Conservation (phyloP, 1,140 invertebrate genomes). For the Polypedilum pembai region DNA sequence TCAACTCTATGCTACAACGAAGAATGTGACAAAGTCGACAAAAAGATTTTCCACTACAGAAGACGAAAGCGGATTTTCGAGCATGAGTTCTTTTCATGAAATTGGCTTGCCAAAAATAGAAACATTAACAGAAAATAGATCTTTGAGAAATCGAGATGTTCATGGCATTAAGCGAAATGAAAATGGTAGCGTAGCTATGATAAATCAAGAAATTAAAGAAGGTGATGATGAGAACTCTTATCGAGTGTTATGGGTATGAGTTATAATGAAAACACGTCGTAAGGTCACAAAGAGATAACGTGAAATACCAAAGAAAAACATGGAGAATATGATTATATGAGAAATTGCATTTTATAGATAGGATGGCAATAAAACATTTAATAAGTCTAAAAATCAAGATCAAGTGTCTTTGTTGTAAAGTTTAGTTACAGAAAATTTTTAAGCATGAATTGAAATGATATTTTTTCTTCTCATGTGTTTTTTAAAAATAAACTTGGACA, state of each 20-base stretch:
- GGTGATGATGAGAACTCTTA: slow-evolving; percentile 9
- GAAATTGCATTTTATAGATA: slow-evolving; percentile 1
- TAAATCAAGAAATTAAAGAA: neutral
- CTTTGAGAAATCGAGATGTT: neutral
- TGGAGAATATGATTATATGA: neutral
- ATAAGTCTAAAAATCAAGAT: no score
- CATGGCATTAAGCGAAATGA: neutral
- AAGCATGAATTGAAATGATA: no score
- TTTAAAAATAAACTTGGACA: no score
- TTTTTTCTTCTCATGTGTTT: no score
- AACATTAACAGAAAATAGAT: neutral
- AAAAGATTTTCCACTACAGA: slow-evolving; percentile 43
- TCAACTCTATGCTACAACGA: neutral
- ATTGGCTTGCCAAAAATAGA: slow-evolving; percentile 51
- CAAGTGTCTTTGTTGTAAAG: no score
- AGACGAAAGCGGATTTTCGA: slow-evolving; percentile 74
- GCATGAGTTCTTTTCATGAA: slow-evolving; percentile 72
- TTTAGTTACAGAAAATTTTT: no score
- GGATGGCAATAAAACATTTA: neutral
- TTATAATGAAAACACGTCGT: neutral
- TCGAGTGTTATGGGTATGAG: neutral
- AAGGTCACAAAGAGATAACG: neutral
- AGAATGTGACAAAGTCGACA: neutral
- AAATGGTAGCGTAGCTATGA: neutral
- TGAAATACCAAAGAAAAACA: neutral